Conservation (phyloP, 2,113 vertebrate species). For the Edolisoma coerulescens region DNA sequence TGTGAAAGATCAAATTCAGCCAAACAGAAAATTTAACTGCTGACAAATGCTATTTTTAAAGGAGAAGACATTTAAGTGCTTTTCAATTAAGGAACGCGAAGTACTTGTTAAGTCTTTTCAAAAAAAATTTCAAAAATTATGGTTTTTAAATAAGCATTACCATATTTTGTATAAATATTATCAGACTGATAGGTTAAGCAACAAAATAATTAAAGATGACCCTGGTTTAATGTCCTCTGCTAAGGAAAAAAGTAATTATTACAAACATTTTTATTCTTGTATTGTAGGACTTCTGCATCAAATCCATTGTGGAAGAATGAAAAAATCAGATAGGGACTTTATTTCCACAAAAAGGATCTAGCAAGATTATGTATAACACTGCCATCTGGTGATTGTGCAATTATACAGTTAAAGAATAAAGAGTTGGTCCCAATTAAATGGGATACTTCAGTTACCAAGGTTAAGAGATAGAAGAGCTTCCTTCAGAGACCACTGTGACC, state of each 20-base stretch:
- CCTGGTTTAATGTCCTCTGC: not conserved
- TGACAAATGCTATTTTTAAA: not conserved
- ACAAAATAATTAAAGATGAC: not conserved
- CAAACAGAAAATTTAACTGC: not conserved
- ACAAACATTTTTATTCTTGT: not conserved
- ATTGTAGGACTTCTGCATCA: not conserved
- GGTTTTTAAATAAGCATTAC: not conserved
- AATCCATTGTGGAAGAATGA: not conserved
- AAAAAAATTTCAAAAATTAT: not conserved
- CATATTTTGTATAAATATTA: not conserved
- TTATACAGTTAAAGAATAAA: not conserved
- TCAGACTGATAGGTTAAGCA: not conserved
- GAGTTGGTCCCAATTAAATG: not conserved
- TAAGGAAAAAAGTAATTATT: not conserved
- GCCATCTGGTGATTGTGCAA: conserved; percentile 40
- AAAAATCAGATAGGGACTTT: not conserved
- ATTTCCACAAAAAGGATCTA: not conserved
- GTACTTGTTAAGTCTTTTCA: not conserved
- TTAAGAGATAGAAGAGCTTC: not conserved
- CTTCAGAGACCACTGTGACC: not conserved
- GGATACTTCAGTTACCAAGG: not conserved
- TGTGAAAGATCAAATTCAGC: not conserved
- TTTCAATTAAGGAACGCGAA: not conserved
- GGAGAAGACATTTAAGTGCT: not conserved
- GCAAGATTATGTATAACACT: not conserved